Evolutionary conservation across 2,888 invertebrate species (phyloP).

Genomic region (Scelioninae gen. 2): DNA sequence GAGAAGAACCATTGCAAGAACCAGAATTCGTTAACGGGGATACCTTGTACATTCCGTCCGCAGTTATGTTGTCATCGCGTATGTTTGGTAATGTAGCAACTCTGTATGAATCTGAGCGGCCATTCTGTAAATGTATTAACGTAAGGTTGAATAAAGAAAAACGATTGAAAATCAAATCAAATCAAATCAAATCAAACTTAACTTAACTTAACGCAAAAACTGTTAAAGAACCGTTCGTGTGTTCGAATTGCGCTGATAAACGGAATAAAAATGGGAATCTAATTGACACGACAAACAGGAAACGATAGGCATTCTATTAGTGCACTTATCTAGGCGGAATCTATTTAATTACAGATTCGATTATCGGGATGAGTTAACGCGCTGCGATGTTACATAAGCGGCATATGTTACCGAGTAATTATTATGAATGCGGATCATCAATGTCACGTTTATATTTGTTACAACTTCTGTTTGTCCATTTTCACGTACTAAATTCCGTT

Average conservation of each 20-base stretch:
- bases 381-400: constrained; percentile 42
- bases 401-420: constrained; percentile 29
- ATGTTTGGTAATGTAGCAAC: constrained; percentile 94
- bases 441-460: background rate
- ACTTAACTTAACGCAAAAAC: background rate
- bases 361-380: constrained; percentile 49
- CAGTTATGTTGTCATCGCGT: constrained; percentile 96
- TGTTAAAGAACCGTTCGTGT: background rate
- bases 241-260: constrained; percentile 24
- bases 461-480: background rate
- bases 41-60: constrained; percentile 95
- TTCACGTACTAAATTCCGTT: too few species aligned
- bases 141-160: constrained; percentile 34
- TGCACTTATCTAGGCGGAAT: constrained; percentile 30
- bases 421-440: constrained; percentile 21
- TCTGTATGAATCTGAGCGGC: constrained; percentile 97
- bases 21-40: constrained; percentile 55
- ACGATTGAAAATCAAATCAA: too few species aligned
- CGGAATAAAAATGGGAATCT: constrained; percentile 19
- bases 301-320: constrained; percentile 37
- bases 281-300: constrained; percentile 40
- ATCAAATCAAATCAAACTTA: too few species aligned
- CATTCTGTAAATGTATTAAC: constrained; percentile 81
- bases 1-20: constrained; percentile 34
- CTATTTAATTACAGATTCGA: constrained; percentile 45